phyloP scores from a whole-genome alignment of 2,113 vertebrate genomes.

The Pollachius pollachius region DNA sequence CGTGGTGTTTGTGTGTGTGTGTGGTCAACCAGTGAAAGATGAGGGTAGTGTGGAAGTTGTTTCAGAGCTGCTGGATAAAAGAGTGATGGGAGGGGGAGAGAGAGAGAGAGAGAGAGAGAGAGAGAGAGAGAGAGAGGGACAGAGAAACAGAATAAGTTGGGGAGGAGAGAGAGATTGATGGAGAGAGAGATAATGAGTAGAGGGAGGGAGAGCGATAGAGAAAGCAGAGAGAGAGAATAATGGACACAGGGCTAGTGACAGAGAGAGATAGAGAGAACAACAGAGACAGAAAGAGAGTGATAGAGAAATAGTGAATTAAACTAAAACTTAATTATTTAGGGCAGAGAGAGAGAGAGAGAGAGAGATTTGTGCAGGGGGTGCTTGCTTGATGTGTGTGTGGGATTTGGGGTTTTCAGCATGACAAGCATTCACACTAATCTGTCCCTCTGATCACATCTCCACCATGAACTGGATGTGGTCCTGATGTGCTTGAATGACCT shows the following conservation, averaged over 20 bases:
- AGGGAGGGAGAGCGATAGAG: constrained; percentile 12
- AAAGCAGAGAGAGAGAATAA: neutral
- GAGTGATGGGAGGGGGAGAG: constrained; percentile 38
- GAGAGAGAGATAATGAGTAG: constrained; percentile 25
- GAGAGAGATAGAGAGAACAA: constrained; percentile 23
- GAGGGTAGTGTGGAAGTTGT: too few species aligned
- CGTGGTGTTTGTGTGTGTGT: constrained; percentile 9
- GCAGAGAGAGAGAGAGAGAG: too few species aligned
- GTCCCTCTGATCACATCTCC: too few species aligned
- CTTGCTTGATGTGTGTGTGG: neutral
- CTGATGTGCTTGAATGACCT: too few species aligned
- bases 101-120: constrained; percentile 14
- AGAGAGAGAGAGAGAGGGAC: neutral
- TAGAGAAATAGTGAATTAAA: too few species aligned
- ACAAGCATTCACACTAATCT: too few species aligned
- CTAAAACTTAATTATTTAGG: too few species aligned
- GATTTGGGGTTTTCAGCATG: too few species aligned
- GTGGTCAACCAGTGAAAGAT: constrained; percentile 34
- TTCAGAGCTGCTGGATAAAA: constrained; percentile 23
- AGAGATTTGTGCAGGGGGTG: too few species aligned
- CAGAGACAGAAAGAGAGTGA: neutral
- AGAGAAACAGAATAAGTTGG: constrained; percentile 29
- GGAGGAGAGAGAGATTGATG: constrained; percentile 16
- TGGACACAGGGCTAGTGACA: constrained; percentile 50
- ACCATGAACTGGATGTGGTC: too few species aligned